Evolutionary conservation across 2,797 vertebrate genomes (phyloP), one percentile per base, ranked within the genome.

Genomic region (Bryconaethiops microstoma): DNA sequence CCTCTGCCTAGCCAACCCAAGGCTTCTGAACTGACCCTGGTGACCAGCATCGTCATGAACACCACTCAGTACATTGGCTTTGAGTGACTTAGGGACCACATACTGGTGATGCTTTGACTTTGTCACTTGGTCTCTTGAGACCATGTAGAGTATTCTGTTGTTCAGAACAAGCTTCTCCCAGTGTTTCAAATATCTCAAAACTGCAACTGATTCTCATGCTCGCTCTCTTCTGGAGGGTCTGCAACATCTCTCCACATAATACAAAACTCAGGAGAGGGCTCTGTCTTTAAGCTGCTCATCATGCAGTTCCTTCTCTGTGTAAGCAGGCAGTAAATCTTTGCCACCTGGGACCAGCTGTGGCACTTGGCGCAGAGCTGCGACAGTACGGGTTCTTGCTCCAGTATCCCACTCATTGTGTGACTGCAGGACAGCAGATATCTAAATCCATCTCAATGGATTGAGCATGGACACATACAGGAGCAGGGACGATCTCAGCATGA

Each of bases 31-130:
- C 39, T 81, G 79, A 0, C 72, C 63, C 21, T 80, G 79, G 16
- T 68, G 72, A 17, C 72, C 72, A 23, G 63, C 79, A 12, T 69
- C 54, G 1, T 77, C 7, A 16, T 77, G 50, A 21, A 77, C 50
- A 4, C 60, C 60, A 4, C 7, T 8, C 23, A 76, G 2, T 0
- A 54, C 45, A 0, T 16, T 48, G 4, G 13, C 0, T 1, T 8
- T 1, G 0, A 65, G 19, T 0, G 21, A 29, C 0, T 40, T 3
- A 1, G 63, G 50, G 1, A 77, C 75, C 1, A 67, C 52, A 54
- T 35, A 76, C 17, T 65, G 74, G 2, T 63, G 14, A 25, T 21
- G 8, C n/a, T 45, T 13, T 17, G 16, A 9, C 35, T 42, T 45
- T 7, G 21, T 21, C 12, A 25, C 0, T 23, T 10, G 23, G 17